A percentile compares a stretch with the other conserved stretches of the same genome.
Evolutionary conservation across 2,888 invertebrate species (phyloP).

Genomic region (Amblyjoppa proteus): DNA sequence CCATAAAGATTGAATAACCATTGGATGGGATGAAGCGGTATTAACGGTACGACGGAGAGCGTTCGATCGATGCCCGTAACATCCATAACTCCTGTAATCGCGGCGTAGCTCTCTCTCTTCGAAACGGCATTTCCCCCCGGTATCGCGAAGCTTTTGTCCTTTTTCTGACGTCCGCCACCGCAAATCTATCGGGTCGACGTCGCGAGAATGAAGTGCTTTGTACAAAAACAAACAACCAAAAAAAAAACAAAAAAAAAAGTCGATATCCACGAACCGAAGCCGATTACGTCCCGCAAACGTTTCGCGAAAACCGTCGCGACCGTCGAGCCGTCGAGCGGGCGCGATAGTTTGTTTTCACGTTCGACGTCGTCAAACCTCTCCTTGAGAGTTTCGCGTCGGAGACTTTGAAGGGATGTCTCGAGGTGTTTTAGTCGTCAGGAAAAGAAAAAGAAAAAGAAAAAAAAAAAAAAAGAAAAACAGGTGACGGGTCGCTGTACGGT

Average conservation of each 20-base stretch:
- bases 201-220: constrained; percentile 7
- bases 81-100: constrained; percentile 38
- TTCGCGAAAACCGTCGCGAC: neutral
- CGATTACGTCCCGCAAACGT: constrained; percentile 35
- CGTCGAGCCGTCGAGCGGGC: neutral
- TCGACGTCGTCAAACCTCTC: constrained; percentile 11
- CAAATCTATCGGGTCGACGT: constrained; percentile 11
- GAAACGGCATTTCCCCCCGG: constrained; percentile 8
- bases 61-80: constrained; percentile 23
- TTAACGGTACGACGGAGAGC: neutral
- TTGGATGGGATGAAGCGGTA: constrained; percentile 10
- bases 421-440: neutral
- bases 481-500: neutral
- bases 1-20: neutral
- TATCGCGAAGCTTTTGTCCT: constrained; percentile 34
- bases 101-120: neutral
- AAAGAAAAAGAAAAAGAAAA: too few species aligned
- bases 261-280: constrained; percentile 20
- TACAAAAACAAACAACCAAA: neutral
- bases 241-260: constrained; percentile 10
- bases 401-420: constrained; percentile 25
- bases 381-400: neutral
- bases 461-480: neutral
- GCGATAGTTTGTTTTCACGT: constrained; percentile 15
- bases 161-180: constrained; percentile 8